These are phyloP conservation scores for Marronus borbonicus DNA, from an alignment of 2,888 invertebrate genomes.

Conservation along the genomic window DNA sequence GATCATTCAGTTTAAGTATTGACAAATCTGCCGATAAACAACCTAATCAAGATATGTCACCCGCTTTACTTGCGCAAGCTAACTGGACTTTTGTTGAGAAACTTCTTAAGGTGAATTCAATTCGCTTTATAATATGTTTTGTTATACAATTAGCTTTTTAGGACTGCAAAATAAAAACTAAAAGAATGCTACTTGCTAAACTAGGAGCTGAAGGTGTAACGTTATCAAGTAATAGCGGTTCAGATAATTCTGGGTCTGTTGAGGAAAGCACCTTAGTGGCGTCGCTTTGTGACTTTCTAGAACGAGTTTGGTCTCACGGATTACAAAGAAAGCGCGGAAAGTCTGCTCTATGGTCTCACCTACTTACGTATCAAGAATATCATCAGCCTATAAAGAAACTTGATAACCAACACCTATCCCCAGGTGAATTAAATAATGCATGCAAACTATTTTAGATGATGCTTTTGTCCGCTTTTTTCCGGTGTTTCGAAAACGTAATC, in stretches of 20 bases:
- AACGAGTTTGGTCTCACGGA: slow-evolving; percentile 98
- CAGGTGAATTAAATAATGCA: slow-evolving; percentile 69
- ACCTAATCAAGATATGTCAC: slow-evolving; percentile 78
- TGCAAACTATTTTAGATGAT: not conserved
- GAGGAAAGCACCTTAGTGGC: slow-evolving; percentile 99
- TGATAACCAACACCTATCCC: slow-evolving; percentile 65
- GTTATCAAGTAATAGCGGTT: slow-evolving; percentile 85
- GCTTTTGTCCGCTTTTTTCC: not conserved
- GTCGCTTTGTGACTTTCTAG: slow-evolving; percentile 96
- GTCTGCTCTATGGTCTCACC: slow-evolving; percentile 97
- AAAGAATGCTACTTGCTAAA: slow-evolving; percentile 98
- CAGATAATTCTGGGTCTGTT: slow-evolving; percentile 80
- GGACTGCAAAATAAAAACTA: slow-evolving; percentile 96
- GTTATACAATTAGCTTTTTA: slow-evolving; percentile 63
- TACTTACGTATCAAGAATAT: slow-evolving; percentile 88
- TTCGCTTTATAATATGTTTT: not conserved
- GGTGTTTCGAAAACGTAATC: too few relatives aligned
- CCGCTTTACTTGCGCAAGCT: slow-evolving; percentile 94
- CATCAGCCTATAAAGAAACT: slow-evolving; percentile 55
- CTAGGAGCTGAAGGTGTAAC: slow-evolving; percentile 98
- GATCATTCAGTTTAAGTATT: slow-evolving; percentile 57
- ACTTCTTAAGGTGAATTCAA: slow-evolving; percentile 84
- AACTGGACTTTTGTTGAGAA: slow-evolving; percentile 99
- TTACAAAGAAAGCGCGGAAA: slow-evolving; percentile 96
- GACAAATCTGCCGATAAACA: slow-evolving; percentile 58